A percentile compares a stretch with the other conserved stretches of the same genome.
Conservation (phyloP, 2,888 invertebrate genomes). For the Apotomis betuletana region DNA sequence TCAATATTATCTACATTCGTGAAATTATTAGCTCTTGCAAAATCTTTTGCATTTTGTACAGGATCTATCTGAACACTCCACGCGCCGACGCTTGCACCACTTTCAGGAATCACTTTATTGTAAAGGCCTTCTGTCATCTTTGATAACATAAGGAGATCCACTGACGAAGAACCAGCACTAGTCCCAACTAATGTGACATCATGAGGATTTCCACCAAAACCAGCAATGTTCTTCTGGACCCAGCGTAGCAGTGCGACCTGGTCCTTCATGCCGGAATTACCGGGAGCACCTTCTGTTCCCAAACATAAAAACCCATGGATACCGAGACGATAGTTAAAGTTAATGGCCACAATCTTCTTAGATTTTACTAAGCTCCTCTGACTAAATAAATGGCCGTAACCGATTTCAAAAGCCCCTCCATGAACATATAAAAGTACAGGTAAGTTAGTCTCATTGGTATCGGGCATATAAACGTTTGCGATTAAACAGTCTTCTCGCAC, state of each 20-base stretch:
- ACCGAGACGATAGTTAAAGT: too few species aligned
- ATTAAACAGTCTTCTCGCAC: neutral
- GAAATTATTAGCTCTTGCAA: neutral
- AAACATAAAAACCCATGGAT: neutral
- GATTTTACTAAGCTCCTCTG: neutral
- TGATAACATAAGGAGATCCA: neutral
- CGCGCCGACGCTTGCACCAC: neutral
- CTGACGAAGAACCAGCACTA: neutral
- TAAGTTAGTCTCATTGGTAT: neutral
- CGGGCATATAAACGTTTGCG: neutral
- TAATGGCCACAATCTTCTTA: neutral
- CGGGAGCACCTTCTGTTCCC: conserved; percentile 3
- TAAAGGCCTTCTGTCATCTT: neutral
- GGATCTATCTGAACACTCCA: neutral
- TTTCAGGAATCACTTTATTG: conserved; percentile 5
- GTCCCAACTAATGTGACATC: neutral
- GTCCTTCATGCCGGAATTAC: conserved; percentile 4
- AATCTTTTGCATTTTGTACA: neutral
- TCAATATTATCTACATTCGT: neutral
- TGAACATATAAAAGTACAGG: neutral
- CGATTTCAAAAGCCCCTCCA: neutral
- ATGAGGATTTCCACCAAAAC: neutral
- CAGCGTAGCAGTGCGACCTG: neutral
- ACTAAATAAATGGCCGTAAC: neutral
- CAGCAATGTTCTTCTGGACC: neutral